Evolutionary conservation across 2,797 vertebrate species (phyloP).

Genomic region (Microhierax caerulescens): DNA sequence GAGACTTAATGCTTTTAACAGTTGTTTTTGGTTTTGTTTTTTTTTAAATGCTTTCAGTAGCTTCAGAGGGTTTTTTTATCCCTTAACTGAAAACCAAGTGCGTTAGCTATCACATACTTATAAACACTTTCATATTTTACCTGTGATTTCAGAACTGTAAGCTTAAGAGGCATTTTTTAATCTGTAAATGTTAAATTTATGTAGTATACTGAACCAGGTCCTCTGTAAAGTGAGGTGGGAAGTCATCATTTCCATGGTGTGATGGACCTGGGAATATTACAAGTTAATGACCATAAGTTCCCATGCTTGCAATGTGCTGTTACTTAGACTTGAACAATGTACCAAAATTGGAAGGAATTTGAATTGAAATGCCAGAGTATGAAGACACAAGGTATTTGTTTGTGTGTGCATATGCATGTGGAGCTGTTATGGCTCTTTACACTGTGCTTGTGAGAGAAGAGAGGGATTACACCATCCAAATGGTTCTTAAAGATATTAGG

Average conservation of each 20-base stretch:
- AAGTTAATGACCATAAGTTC: not conserved
- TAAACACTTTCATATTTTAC: not conserved
- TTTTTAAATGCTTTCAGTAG: not conserved
- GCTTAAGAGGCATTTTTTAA: not conserved
- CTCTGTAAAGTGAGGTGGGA: not conserved
- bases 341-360: not conserved
- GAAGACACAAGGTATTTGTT: not conserved
- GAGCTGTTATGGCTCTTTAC: not conserved
- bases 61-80: not conserved
- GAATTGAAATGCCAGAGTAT: not conserved
- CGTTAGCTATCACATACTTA: not conserved
- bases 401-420: fast-evolving
- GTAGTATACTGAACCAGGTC: not conserved
- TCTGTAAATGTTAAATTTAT: not conserved
- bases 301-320: not conserved
- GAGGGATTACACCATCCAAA: not conserved
- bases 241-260: not conserved
- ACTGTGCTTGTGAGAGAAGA: not conserved
- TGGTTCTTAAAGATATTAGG: not conserved
- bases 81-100: not conserved
- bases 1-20: not conserved
- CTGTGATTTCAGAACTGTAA: not conserved
- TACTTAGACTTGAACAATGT: not conserved
- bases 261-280: not conserved
- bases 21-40: not conserved